These are phyloP conservation scores for Tetragonula clypearis DNA, from an alignment of 1,140 invertebrate genomes.

Conservation along the genomic window DNA sequence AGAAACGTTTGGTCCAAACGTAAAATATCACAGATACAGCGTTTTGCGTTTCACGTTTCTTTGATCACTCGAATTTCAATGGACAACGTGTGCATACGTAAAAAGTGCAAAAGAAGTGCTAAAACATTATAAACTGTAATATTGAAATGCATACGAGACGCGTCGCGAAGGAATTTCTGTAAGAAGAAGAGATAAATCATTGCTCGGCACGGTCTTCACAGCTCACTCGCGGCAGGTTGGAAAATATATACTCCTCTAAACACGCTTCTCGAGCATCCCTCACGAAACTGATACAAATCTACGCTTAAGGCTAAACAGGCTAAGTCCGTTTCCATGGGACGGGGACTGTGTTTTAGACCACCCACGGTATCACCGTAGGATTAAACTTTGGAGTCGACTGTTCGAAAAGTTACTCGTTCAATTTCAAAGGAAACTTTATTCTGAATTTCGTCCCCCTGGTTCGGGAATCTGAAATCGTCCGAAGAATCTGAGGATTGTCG, in stretches of 20 bases:
- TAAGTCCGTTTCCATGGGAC: constrained; percentile 13
- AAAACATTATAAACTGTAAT: background rate
- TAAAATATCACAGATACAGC: background rate
- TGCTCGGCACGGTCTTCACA: background rate
- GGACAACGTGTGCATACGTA: too few relatives aligned
- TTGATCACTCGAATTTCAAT: too few relatives aligned
- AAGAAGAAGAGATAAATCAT: background rate
- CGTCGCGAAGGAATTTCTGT: background rate
- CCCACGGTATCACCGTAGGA: background rate
- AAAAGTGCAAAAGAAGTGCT: background rate
- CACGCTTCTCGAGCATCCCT: constrained; percentile 8
- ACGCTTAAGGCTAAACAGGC: constrained; percentile 17
- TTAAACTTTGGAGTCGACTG: background rate
- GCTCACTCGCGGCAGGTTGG: background rate
- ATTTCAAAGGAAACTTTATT: background rate
- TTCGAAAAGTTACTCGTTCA: background rate
- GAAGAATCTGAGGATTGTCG: too few relatives aligned
- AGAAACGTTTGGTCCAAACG: background rate
- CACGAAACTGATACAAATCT: constrained; percentile 33
- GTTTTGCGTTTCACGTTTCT: too few relatives aligned
- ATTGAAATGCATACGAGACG: background rate
- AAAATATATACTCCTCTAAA: constrained; percentile 24
- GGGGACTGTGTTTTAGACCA: background rate
- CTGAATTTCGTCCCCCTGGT: too few relatives aligned
- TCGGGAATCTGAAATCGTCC: background rate